Base-by-base conservation (phyloP, 2,888 invertebrate species). In the Meteorus cinctellus region DNA sequence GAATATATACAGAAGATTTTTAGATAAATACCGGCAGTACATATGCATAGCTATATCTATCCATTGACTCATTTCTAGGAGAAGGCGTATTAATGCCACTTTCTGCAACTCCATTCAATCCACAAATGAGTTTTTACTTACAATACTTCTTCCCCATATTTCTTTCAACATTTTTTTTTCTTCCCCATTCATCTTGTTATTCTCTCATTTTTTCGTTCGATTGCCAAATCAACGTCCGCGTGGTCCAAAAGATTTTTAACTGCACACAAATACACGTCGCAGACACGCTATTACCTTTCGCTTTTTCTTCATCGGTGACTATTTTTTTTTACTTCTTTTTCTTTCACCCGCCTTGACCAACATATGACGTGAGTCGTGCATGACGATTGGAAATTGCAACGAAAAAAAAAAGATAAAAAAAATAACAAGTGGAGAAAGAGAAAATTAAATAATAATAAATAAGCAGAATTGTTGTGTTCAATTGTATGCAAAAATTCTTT, bases 401-500 rank as follows among this genome's bases (percentile, higher is more conserved):
- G 8, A 24, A 66, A 79, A 78, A 19, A 19, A 8, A 55, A 5
- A 6, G 2, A 24, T 19, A 8, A 55, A 24, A 24, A 24, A 24
- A 24, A 24, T 24, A 24, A 24, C 24, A 24, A 24, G 24, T 34
- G 19, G n/a, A 5, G n/a, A 6, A 6, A 48, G 48, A n/a, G 14
- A 48, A n/a, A 48, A 55, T 8, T 6, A 19, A 55, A 55, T 55
- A 41, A 41, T 41, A 12, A 41, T 41, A 41, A 41, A 41, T 41
- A 12, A 41, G 41, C 55, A 55, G 55, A 55, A 78, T 3, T n/a
- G 74, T 79, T 73, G 81, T 79, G 78, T 78, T 77, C 82, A 81
- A 84, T 84, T 84, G 84, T 84, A 84, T 84, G 84, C 84, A 83
- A 84, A 84, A 83, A 84, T 80, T 81, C 78, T 24, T 79, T 82